A percentile compares a stretch with the other conserved stretches of the same genome.
These are phyloP conservation scores for Zeugodacus cucurbitae DNA, from an alignment of 1,140 invertebrate species.

Conservation along the genomic window DNA sequence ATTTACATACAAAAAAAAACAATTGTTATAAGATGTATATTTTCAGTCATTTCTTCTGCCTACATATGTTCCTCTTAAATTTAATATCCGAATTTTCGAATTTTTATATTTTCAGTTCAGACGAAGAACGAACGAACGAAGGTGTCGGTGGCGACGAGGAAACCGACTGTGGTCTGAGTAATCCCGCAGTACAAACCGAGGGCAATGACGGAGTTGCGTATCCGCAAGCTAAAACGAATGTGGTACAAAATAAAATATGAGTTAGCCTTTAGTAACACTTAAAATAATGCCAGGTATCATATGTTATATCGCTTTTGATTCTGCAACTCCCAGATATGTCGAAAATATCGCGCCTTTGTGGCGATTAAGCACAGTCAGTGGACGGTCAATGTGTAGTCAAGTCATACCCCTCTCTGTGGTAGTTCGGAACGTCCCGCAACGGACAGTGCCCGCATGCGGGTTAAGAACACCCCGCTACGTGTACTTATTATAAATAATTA, in stretches of 20 bases:
- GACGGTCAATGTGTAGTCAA: constrained; percentile 52
- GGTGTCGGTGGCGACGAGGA: constrained; percentile 5
- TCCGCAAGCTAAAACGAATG: constrained; percentile 47
- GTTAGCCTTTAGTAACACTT: too few species aligned
- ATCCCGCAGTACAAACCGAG: too few species aligned
- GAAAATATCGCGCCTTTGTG: constrained; percentile 67
- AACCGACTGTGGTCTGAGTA: constrained; percentile 47
- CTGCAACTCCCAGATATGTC: constrained; percentile 50
- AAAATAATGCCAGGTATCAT: too few species aligned
- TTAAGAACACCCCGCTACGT: constrained; percentile 58
- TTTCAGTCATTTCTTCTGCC: too few species aligned
- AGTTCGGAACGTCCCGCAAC: constrained; percentile 51
- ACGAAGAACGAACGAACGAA: constrained; percentile 48
- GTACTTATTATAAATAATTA: too few species aligned
- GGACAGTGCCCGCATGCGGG: constrained; percentile 37
- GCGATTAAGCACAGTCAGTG: constrained; percentile 67
- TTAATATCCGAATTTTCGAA: too few species aligned
- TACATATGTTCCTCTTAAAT: too few species aligned
- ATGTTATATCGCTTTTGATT: neutral
- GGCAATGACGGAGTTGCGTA: too few species aligned
- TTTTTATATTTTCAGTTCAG: constrained; percentile 4
- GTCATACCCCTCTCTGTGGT: constrained; percentile 56
- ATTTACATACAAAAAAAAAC: too few species aligned
- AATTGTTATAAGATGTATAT: too few species aligned
- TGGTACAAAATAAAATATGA: neutral